Evolutionary conservation across 37 sponge, comb jelly and placozoan genomes (phyloP).

Genomic region (Chondrilla cf. caribensis): DNA sequence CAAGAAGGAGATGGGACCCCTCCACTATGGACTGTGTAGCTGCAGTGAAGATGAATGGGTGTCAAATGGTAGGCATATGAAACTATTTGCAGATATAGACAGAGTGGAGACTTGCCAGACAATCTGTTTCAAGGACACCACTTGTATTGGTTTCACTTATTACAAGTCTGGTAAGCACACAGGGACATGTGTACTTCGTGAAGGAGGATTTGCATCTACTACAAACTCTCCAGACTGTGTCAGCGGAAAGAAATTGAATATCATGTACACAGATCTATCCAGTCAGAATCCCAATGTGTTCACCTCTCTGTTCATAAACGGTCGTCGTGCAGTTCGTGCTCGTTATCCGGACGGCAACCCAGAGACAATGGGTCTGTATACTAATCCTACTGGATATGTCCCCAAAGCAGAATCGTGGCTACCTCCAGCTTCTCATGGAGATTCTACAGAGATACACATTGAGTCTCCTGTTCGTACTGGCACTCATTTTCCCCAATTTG

Average conservation of each 20-base stretch:
- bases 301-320: constrained; percentile 43
- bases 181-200: background rate
- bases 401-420: constrained; percentile 8
- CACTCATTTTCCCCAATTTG: constrained; percentile 38
- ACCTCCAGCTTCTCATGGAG: background rate
- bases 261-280: constrained; percentile 8
- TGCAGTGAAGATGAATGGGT: background rate
- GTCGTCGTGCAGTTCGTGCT: constrained; percentile 57
- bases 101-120: background rate
- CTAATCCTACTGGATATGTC: constrained; percentile 8
- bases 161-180: background rate
- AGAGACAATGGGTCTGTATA: constrained; percentile 47
- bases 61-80: background rate
- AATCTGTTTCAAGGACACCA: background rate
- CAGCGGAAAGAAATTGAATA: constrained; percentile 15
- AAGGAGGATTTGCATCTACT: background rate
- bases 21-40: background rate
- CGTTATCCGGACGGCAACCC: constrained; percentile 79
- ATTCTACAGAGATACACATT: constrained; percentile 14
- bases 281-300: constrained; percentile 14
- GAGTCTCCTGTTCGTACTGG: constrained; percentile 22
- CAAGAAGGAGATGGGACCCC: background rate
- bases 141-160: background rate
- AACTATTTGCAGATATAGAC: background rate
- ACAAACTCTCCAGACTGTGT: background rate